A percentile compares a stretch with the other conserved stretches of the same genome.
Conservation (phyloP, 2,113 vertebrate species). For the Coturnix japonica region DNA sequence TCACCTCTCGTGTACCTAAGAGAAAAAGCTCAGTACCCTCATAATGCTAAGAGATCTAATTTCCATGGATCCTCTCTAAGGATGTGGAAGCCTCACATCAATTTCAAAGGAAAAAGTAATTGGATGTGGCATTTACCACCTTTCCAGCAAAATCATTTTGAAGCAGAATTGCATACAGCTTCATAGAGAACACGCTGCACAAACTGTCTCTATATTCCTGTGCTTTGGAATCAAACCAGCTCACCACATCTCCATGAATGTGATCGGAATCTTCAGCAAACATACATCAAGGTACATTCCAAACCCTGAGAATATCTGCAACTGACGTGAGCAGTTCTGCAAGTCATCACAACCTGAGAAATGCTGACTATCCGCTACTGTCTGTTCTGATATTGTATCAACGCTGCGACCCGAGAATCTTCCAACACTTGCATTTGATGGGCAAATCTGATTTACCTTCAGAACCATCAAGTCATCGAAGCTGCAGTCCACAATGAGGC, state of each 20-base stretch:
- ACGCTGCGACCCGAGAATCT: background rate
- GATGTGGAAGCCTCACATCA: background rate
- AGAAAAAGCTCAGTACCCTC: background rate
- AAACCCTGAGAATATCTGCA: background rate
- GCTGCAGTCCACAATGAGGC: conserved; percentile 93
- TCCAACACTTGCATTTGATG: background rate
- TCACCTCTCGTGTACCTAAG: background rate
- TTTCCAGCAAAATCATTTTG: background rate
- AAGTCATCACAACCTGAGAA: background rate
- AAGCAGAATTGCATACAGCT: background rate
- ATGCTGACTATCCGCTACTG: background rate
- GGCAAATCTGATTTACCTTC: conserved; percentile 80
- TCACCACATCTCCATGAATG: background rate
- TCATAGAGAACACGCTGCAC: background rate
- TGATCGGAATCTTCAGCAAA: background rate
- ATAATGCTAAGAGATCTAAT: background rate
- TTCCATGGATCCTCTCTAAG: background rate
- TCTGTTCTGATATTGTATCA: background rate
- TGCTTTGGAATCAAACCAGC: background rate
- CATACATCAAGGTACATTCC: background rate
- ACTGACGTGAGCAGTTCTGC: background rate
- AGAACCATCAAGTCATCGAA: conserved; percentile 92
- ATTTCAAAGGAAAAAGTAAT: background rate
- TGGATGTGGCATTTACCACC: background rate
- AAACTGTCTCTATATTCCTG: background rate